Conservation (phyloP, 2,797 vertebrate genomes). For the Lacerta viridis region DNA sequence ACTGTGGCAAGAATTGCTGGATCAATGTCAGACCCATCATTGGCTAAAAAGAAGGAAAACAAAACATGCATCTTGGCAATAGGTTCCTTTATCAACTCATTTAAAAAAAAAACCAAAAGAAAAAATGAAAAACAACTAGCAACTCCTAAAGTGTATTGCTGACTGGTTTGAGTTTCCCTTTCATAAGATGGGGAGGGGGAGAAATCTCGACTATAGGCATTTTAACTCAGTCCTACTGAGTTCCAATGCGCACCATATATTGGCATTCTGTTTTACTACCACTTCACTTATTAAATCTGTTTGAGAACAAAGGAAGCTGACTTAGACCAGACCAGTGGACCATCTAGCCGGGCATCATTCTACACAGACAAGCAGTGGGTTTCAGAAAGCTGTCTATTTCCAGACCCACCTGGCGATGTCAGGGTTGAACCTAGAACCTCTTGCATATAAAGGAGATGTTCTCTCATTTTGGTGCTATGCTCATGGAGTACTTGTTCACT, state of each 20-base stretch:
- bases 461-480: neutral
- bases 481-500: neutral
- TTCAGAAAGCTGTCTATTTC: no score
- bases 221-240: neutral
- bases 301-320: neutral
- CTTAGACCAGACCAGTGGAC: no score
- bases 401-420: no score
- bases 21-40: slow-evolving; percentile 92
- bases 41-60: slow-evolving; percentile 81
- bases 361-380: no score
- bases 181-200: neutral
- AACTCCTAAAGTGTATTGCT: neutral
- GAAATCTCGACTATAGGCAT: neutral
- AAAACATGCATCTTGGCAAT: neutral
- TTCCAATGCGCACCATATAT: neutral
- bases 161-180: neutral
- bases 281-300: neutral
- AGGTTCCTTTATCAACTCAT: neutral
- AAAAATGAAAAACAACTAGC: neutral
- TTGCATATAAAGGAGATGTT: no score
- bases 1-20: slow-evolving; percentile 92
- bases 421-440: no score
- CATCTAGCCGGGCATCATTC: no score
- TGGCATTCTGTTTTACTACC: no score
- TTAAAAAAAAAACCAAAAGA: neutral